Base-by-base conservation (phyloP, 2,888 invertebrate species). In the Heliconius cydno region DNA sequence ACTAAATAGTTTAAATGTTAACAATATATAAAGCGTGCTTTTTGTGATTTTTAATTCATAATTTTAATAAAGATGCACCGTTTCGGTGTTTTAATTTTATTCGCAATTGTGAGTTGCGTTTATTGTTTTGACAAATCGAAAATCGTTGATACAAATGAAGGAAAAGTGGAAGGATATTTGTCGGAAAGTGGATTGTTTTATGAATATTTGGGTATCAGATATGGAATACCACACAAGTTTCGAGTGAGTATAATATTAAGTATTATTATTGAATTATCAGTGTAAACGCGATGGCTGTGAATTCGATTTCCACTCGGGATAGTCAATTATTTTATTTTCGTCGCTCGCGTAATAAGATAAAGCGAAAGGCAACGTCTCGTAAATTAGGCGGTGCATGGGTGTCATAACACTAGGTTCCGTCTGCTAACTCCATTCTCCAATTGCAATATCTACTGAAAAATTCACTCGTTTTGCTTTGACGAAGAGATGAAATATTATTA, bases 161-260 rank as follows among this genome's bases (percentile, higher is more conserved):
- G 95, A 0, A 89, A 90, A 84, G 87, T 95, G 0, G 92, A 94
- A 82, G 95, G 95, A 0, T 86, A 82, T 82, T 87, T 95, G 74
- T 86, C 91, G 0, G 57, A 84, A 1, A 92, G 88, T 82, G 92
- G 88, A 46, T 74, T 90, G 15, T 94, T 90, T 83, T 94, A 92
- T 82, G 93, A 95, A 81, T 95, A 90, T 84, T 86, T 92, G 79
- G 94, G 92, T 10, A 90, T 95, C 7, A 83, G 90, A 85, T 95
- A 95, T 85, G 95, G 86, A 0, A 86, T 91, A 3, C 89, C 92
- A 4, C 86, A 91, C 3, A 90, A 87, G 84, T 95, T 92, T 85
- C 84, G 86, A 88, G 95, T 94, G 84, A 92, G 92, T 88, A 46
- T 41, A 46, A 9, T 67, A 68, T 77, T 60, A 22, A 6, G 22